Evolutionary conservation across 2,888 invertebrate species (phyloP), one percentile per base, ranked within the genome.

Genomic region (Leucania comma): DNA sequence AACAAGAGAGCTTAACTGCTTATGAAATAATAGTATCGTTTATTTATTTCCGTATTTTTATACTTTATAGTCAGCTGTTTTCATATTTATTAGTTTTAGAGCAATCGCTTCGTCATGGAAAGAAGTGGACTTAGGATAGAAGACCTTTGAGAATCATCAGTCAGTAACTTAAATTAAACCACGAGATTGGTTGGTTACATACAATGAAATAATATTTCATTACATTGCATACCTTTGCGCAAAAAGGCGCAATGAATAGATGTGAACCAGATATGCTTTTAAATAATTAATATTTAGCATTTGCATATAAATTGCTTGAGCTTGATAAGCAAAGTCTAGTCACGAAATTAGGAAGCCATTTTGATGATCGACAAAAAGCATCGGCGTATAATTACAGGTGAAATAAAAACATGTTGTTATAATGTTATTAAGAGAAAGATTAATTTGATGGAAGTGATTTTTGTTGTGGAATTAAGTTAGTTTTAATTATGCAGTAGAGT

Each of bases 281-380:
- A 75, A 70, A 78, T 80, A 83, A 83, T 82, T 78, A 82, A 78
- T 75, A 80, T 69, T 82, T 76, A 72, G 38, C 68, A 83, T 83
- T 83, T 82, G 72, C 83, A 84, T 83, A 78, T 80, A 83, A 82
- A 83, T 83, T 82, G 80, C 68, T 66, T 71, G 58, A 69, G 75
- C 64, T 75, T 69, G 60, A 72, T 70, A 67, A 69, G 67, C 61
- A 17, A 20, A 68, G 68, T 76, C 75, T 83, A 80, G 84, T 78
- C 84, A 82, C 74, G 80, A 84, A 83, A 82, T 82, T 78, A 83
- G 51, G 77, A 72, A 83, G 75, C 77, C 65, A 74, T 80, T 76
- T 83, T 74, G 68, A 35, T 42, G 59, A 73, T 66, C 69, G 29
- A 69, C 69, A 79, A 79, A 81, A 81, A 78, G 54, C 54, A 68